Percentiles rank a stretch among this genome's conserved stretches.
phyloP scores from a whole-genome alignment of 2,113 vertebrate genomes.

The Semicossyphus pulcher region DNA sequence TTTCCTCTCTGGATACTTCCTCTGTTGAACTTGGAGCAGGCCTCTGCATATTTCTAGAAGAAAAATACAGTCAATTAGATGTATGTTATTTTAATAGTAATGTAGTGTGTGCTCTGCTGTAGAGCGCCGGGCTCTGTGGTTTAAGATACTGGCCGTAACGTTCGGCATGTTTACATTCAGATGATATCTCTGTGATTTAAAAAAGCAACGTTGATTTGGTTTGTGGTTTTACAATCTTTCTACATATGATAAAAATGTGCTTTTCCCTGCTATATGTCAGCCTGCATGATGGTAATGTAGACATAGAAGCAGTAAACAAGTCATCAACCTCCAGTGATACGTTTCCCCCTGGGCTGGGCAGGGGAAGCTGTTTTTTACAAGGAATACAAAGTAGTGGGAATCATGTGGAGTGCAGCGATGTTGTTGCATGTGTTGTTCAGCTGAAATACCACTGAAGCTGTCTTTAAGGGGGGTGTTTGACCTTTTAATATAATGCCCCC shows the following conservation, averaged over 20 bases:
- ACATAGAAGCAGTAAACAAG: constrained; percentile 36
- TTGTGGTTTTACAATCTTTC: constrained; percentile 6
- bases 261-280: neutral
- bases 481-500: neutral
- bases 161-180: constrained; percentile 41
- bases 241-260: neutral
- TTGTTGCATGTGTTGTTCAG: neutral
- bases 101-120: neutral
- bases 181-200: constrained; percentile 28
- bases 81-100: constrained; percentile 44
- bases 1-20: constrained; percentile 38
- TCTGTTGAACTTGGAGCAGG: constrained; percentile 59
- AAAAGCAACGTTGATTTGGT: neutral
- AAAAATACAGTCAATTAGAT: constrained; percentile 53
- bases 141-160: constrained; percentile 19
- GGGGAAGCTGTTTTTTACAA: constrained; percentile 10
- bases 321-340: constrained; percentile 13
- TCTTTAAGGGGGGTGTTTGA: neutral
- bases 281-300: constrained; percentile 13
- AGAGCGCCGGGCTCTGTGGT: neutral
- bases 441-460: neutral
- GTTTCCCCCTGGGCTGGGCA: neutral
- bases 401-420: neutral
- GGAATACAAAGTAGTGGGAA: constrained; percentile 10
- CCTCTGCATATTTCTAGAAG: constrained; percentile 51